Conservation (phyloP, 2,888 invertebrate species). For the Axea sp. region DNA sequence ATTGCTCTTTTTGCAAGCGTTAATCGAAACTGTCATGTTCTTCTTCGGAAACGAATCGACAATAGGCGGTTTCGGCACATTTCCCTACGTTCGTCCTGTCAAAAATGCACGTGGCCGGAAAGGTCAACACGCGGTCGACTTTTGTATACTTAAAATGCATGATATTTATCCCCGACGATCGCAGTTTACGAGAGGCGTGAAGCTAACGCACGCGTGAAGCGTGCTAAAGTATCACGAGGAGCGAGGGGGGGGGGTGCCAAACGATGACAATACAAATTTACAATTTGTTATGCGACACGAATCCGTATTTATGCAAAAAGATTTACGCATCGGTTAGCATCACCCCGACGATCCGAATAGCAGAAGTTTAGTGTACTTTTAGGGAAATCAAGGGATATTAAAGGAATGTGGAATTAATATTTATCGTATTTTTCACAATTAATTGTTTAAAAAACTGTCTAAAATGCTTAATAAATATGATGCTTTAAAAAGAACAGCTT, state of each 20-base stretch:
- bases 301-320: constrained; percentile 39
- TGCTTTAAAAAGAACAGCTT: too few species aligned
- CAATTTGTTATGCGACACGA: constrained; percentile 43
- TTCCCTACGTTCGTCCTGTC: constrained; percentile 29
- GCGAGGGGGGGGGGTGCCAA: too few species aligned
- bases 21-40: constrained; percentile 35
- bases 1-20: constrained; percentile 30
- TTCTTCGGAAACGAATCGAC: constrained; percentile 31
- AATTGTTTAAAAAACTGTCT: too few species aligned
- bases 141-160: constrained; percentile 50
- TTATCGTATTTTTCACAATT: too few species aligned
- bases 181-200: constrained; percentile 42
- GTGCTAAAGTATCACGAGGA: constrained; percentile 15
- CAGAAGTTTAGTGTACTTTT: too few species aligned
- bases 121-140: constrained; percentile 33
- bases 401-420: too few species aligned
- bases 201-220: constrained; percentile 19
- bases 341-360: too few species aligned
- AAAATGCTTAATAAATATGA: too few species aligned
- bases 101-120: constrained; percentile 5
- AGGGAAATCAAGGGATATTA: too few species aligned
- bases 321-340: constrained; percentile 18
- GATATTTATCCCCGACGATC: constrained; percentile 42
- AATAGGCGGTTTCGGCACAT: constrained; percentile 26
- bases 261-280: constrained; percentile 43